Evolutionary conservation across 2,113 vertebrate species (phyloP), one percentile per base, ranked within the genome.

Genomic region (Chlamydotis undulata): DNA sequence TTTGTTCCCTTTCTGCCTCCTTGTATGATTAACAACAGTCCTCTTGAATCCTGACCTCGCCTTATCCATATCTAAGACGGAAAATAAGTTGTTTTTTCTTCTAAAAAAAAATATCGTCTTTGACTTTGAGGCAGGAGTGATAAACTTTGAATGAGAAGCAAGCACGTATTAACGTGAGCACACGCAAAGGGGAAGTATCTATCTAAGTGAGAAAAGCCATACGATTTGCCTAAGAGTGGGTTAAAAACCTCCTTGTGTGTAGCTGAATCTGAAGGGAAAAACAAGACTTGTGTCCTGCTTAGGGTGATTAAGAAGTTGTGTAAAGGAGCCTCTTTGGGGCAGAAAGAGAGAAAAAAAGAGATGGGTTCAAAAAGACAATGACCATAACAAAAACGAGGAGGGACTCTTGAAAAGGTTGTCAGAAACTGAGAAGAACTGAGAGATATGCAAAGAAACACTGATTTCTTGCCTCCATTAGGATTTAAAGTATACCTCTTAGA

Each of bases 111-210:
- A 59, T 12, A 39, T 6, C 1, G 4, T 59, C 76, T 93, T 87
- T 86, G 76, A 59, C 57, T 89, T 95, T 78, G 53, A 93, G 63
- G 60, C 39, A 65, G 65, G 43, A 91, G 7, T 0, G 0, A 90
- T 95, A 93, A 95, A 81, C 45, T 77, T 91, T 78, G 37, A 96
- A 49, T 53, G 43, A 78, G 69, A 95, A 96, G 87, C 45, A 92
- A 96, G n/a, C 24, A 45, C 10, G 13, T 65, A 19, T 59, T 88
- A 88, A 70, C 19, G 37, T 65, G 59, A 90, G 74, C n/a, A 67
- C 53, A 65, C n/a, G 10, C 19, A 69, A 91, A 91, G 24, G 31
- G n/a, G 50, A 94, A 91, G 57, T 43, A 85, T 23, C 53, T 63
- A 78, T 23, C 53, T 63, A 78, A 56, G 45, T 50, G 49, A 68